These are phyloP conservation scores for Melanotaenia duboulayi DNA, from an alignment of 2,113 vertebrate genomes.

Conservation along the genomic window DNA sequence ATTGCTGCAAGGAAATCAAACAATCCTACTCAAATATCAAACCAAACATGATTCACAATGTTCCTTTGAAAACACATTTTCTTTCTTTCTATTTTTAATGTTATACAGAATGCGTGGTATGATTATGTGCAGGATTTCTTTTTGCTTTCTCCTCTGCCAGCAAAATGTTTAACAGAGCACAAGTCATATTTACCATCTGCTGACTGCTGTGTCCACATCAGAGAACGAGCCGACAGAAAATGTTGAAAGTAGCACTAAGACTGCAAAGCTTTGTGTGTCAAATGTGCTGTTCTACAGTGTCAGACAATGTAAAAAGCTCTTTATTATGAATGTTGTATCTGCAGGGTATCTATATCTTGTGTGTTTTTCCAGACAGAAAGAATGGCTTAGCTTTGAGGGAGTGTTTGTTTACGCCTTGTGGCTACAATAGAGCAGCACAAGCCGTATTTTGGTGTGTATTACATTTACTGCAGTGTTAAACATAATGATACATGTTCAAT, in stretches of 20 bases:
- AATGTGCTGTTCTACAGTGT: slow-evolving; percentile 21
- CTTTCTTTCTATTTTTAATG: too few species aligned
- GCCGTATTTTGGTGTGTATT: slow-evolving; percentile 19
- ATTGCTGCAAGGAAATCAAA: too few species aligned
- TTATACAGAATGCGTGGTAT: too few species aligned
- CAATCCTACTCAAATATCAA: too few species aligned
- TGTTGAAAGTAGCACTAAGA: slow-evolving; percentile 1
- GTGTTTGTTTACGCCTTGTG: slow-evolving; percentile 63
- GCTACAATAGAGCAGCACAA: slow-evolving; percentile 37
- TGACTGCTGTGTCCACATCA: background rate
- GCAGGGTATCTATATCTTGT: slow-evolving; percentile 54
- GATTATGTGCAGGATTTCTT: too few species aligned
- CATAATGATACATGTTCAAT: slow-evolving; percentile 21
- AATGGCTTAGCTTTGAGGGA: slow-evolving; percentile 29
- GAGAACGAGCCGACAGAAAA: background rate
- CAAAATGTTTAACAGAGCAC: too few species aligned
- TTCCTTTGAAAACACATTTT: too few species aligned
- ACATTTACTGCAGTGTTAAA: slow-evolving; percentile 24
- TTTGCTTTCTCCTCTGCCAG: too few species aligned
- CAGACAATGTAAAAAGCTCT: slow-evolving; percentile 43
- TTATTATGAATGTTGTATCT: slow-evolving; percentile 48
- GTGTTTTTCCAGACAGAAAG: slow-evolving; percentile 54
- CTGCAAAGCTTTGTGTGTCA: background rate
- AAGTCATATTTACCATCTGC: background rate
- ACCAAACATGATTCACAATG: too few species aligned